Conservation (phyloP, 2,113 vertebrate species). For the Electrona antarctica region DNA sequence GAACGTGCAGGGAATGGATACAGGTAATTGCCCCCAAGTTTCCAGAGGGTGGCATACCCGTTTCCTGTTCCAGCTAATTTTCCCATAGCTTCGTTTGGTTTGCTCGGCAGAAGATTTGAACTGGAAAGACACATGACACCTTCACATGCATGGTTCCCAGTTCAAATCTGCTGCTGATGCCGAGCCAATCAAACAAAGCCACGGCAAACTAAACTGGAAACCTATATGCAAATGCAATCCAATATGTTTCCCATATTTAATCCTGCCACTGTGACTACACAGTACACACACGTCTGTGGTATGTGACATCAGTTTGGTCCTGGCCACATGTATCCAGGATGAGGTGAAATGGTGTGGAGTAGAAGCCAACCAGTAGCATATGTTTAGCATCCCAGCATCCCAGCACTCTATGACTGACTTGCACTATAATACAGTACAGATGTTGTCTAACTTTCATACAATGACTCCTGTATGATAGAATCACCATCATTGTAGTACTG, state of each 20-base stretch:
- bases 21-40: too few species aligned
- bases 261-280: constrained; percentile 19
- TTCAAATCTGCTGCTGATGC: too few species aligned
- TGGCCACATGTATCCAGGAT: not conserved
- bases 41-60: too few species aligned
- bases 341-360: constrained; percentile 13
- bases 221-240: too few species aligned
- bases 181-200: too few species aligned
- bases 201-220: too few species aligned
- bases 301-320: constrained; percentile 3
- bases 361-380: constrained; percentile 50
- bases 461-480: constrained; percentile 14
- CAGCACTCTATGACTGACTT: constrained; percentile 42
- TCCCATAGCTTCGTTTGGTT: too few species aligned
- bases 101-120: too few species aligned
- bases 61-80: too few species aligned
- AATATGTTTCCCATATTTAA: constrained; percentile 22
- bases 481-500: not conserved
- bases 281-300: not conserved
- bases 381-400: constrained; percentile 41
- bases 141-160: too few species aligned
- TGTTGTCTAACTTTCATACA: constrained; percentile 34
- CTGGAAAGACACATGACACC: too few species aligned
- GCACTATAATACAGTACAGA: constrained; percentile 58
- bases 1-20: not conserved